A percentile compares a stretch with the other conserved stretches of the same genome.
phyloP scores from a whole-genome alignment of 2,888 invertebrate species.

The Euplagia quadripunctaria region DNA sequence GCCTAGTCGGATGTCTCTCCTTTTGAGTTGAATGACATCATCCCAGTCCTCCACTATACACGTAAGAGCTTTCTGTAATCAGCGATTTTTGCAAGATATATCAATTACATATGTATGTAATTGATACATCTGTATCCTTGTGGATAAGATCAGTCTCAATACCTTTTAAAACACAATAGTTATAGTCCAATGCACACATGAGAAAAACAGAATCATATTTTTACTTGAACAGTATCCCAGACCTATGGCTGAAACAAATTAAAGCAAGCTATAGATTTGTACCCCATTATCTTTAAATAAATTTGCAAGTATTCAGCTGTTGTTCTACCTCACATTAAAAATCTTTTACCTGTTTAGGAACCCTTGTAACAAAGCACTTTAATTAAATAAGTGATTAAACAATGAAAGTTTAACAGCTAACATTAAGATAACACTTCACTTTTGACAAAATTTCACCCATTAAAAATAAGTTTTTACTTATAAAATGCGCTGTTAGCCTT shows the following conservation, averaged over 20 bases:
- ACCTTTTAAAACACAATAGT: too few species aligned
- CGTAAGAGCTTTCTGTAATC: too few species aligned
- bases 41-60: too few species aligned
- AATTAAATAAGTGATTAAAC: constrained; percentile 23
- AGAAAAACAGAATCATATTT: too few species aligned
- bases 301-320: neutral
- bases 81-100: too few species aligned
- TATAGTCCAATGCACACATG: too few species aligned
- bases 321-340: neutral
- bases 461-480: constrained; percentile 20
- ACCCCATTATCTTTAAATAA: neutral
- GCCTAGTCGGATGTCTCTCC: too few species aligned
- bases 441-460: constrained; percentile 35
- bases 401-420: constrained; percentile 24
- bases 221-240: neutral
- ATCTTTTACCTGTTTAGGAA: neutral
- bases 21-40: too few species aligned
- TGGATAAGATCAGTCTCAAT: too few species aligned
- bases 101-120: too few species aligned
- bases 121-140: too few species aligned
- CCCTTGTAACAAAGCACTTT: neutral
- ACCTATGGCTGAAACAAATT: neutral
- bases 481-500: constrained; percentile 36
- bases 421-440: constrained; percentile 29
- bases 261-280: neutral